These are phyloP conservation scores for Sinelater perroti DNA, from an alignment of 2,888 invertebrate species.

Conservation along the genomic window DNA sequence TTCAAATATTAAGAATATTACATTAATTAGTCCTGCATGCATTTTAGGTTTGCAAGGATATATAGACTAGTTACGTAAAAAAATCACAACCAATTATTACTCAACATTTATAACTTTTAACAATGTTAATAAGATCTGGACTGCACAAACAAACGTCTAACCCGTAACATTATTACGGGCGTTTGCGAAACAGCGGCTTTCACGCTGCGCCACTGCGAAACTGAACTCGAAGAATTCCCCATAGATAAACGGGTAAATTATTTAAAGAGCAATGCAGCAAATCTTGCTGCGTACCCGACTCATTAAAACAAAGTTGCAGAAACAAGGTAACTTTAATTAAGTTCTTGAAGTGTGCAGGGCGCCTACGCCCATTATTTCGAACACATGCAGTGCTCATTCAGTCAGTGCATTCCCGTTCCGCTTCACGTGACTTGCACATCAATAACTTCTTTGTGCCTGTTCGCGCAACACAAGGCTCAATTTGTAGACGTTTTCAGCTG, in stretches of 20 bases:
- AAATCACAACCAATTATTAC: no score
- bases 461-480: slow-evolving; percentile 19
- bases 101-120: no score
- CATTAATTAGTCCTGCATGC: no score
- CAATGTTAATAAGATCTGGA: no score
- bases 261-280: slow-evolving; percentile 11
- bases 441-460: slow-evolving; percentile 22
- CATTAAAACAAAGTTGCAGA: slow-evolving; percentile 16
- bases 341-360: slow-evolving; percentile 22
- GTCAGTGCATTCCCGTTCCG: slow-evolving; percentile 23
- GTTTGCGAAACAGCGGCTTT: no score
- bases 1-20: no score
- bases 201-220: no score
- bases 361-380: slow-evolving; percentile 19
- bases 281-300: slow-evolving; percentile 14
- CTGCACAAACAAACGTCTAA: no score
- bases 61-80: no score
- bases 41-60: no score
- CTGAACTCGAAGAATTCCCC: neutral
- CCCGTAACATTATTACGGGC: no score
- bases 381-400: slow-evolving; percentile 23
- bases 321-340: slow-evolving; percentile 27
- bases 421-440: slow-evolving; percentile 24
- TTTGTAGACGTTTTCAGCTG: slow-evolving; percentile 22
- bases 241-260: slow-evolving; percentile 8